Evolutionary conservation across 2,113 vertebrate genomes (phyloP).

Genomic region (Trogon melanurus): DNA sequence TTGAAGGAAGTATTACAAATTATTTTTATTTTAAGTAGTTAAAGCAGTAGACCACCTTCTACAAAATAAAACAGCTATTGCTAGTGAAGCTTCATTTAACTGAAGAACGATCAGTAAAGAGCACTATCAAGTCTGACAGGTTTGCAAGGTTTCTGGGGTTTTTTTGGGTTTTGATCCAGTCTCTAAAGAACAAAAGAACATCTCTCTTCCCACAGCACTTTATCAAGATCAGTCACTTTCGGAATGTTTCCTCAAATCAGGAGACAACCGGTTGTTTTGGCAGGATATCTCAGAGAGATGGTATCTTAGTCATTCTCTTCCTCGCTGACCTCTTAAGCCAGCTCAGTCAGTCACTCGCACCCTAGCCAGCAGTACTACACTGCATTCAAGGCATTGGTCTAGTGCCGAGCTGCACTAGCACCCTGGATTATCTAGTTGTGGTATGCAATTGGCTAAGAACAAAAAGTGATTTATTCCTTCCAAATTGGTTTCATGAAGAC

Average conservation of each 20-base stretch:
- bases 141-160: accelerated
- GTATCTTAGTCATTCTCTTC: neutral
- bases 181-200: neutral
- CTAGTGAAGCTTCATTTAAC: neutral
- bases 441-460: neutral
- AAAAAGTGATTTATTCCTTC: neutral
- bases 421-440: neutral
- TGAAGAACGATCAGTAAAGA: neutral
- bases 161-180: neutral
- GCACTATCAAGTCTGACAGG: neutral
- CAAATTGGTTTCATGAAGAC: neutral
- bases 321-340: neutral
- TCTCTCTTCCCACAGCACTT: neutral
- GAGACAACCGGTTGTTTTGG: neutral
- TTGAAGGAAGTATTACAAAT: neutral
- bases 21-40: neutral
- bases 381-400: neutral
- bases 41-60: neutral
- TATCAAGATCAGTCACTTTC: neutral
- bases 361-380: neutral
- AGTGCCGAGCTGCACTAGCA: neutral
- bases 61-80: neutral
- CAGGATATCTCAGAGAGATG: neutral
- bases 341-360: neutral
- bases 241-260: neutral